Conservation (phyloP, 1,140 invertebrate genomes). For the Phymorhynchus buccinoides region DNA sequence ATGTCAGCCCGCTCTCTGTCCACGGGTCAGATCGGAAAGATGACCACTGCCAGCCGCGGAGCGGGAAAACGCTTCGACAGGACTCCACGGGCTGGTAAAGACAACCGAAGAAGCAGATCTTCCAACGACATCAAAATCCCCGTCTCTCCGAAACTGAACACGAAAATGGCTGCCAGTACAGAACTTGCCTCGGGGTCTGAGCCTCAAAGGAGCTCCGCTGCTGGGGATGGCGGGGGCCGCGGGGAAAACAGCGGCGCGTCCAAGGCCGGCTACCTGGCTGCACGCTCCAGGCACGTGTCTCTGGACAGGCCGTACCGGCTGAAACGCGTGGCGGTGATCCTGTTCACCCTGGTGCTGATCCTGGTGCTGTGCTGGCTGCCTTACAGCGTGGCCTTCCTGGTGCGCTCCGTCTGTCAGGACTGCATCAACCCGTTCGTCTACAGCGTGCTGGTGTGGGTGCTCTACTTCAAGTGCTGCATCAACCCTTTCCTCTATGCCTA, state of each 20-base stretch:
- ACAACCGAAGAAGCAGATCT: background rate
- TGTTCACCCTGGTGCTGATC: conserved; percentile 22
- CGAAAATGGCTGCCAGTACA: too few species aligned
- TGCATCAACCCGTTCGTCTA: background rate
- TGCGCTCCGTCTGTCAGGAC: conserved; percentile 4
- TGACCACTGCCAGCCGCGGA: background rate
- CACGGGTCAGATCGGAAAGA: conserved; percentile 6
- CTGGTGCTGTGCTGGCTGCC: conserved; percentile 16
- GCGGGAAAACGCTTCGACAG: background rate
- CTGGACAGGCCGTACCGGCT: background rate
- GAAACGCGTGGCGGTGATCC: background rate
- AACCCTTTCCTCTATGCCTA: conserved; percentile 23
- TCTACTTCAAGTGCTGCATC: conserved; percentile 21
- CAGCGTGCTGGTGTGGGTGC: background rate
- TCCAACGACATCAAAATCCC: background rate
- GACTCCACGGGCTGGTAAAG: background rate
- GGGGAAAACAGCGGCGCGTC: background rate
- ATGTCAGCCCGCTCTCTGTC: background rate
- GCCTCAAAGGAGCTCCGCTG: too few species aligned
- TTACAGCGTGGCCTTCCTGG: conserved; percentile 16
- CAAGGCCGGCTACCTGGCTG: background rate
- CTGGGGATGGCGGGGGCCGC: background rate
- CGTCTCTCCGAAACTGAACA: background rate
- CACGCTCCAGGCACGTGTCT: background rate
- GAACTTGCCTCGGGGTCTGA: too few species aligned